A percentile compares a stretch with the other conserved stretches of the same genome.
Conservation (phyloP, 2,797 vertebrate genomes). For the Molothrus aeneus region DNA sequence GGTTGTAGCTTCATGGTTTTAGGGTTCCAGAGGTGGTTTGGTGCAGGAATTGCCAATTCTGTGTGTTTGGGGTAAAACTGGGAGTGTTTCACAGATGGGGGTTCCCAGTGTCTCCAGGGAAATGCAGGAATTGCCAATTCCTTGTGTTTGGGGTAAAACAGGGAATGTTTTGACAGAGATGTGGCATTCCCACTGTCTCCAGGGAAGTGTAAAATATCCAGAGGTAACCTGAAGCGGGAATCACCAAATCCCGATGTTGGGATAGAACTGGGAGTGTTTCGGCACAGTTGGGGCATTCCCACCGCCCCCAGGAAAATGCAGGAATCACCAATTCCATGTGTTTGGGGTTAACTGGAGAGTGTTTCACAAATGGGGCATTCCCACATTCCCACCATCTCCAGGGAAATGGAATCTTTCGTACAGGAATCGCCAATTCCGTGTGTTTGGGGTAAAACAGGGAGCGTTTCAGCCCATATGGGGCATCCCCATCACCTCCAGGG, state of each 20-base stretch:
- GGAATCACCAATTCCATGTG: background rate
- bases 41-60: rapidly evolving
- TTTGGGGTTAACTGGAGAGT: background rate
- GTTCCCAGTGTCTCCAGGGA: no score
- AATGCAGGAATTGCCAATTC: background rate
- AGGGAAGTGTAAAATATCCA: background rate
- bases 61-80: background rate
- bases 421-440: rapidly evolving
- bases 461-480: no score
- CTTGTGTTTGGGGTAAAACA: rapidly evolving
- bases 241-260: background rate
- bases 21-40: background rate
- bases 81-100: rapidly evolving
- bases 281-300: background rate
- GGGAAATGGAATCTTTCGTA: background rate
- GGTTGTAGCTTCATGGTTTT: rapidly evolving
- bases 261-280: background rate
- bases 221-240: background rate
- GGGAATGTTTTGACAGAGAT: background rate
- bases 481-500: background rate
- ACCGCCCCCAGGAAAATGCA: background rate
- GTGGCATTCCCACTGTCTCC: background rate
- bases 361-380: background rate
- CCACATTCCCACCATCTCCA: background rate
- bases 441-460: background rate